These are phyloP conservation scores for Otis tarda DNA, from an alignment of 2,113 vertebrate genomes.

Conservation along the genomic window DNA sequence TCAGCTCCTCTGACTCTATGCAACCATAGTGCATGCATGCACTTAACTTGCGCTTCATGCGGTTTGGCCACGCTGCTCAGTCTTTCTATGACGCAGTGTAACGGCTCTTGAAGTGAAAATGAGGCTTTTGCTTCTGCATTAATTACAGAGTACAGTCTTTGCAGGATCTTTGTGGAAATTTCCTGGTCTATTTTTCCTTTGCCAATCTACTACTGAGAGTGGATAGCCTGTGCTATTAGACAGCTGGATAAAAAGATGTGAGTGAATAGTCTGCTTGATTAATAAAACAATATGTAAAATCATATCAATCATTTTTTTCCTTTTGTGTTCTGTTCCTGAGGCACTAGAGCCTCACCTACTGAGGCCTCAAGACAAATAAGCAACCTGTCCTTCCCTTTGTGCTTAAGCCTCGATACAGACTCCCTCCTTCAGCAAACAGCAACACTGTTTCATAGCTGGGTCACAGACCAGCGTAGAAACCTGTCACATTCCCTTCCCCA, in stretches of 20 bases:
- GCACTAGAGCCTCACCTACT: background rate
- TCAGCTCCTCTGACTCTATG: background rate
- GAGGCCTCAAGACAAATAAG: background rate
- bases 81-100: background rate
- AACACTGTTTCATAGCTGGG: background rate
- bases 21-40: fast-evolving
- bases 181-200: background rate
- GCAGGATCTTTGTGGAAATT: background rate
- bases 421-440: background rate
- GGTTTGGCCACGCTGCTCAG: background rate
- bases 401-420: background rate
- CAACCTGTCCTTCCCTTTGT: background rate
- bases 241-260: background rate
- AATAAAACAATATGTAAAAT: background rate
- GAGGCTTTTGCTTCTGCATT: background rate
- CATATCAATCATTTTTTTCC: background rate
- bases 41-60: background rate
- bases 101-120: background rate
- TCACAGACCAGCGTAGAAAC: background rate
- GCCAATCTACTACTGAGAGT: background rate
- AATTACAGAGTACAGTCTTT: background rate
- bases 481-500: background rate
- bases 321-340: background rate
- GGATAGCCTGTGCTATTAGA: background rate
- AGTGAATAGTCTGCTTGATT: background rate